These are phyloP conservation scores for Lepisosteus oculatus DNA, from an alignment of 2,113 vertebrate species.

Conservation along the genomic window DNA sequence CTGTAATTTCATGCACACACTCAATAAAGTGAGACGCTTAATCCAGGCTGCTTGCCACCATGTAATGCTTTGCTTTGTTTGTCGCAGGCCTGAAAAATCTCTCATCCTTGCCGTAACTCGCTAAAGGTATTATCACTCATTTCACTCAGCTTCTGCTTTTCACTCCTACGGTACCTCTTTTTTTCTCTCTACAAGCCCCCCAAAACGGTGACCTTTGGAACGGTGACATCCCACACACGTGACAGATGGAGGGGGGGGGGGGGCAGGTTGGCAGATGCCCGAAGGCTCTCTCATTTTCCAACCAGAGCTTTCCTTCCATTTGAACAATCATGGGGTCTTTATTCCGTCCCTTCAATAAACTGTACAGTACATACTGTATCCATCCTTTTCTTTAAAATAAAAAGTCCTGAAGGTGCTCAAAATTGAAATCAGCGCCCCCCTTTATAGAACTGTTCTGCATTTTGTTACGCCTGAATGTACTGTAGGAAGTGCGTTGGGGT, in stretches of 20 bases:
- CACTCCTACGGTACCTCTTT: neutral
- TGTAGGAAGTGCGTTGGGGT: neutral
- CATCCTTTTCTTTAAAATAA: no score
- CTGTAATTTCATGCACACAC: neutral
- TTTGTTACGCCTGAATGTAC: constrained; percentile 10
- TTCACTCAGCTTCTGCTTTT: neutral
- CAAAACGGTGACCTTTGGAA: neutral
- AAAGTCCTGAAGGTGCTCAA: neutral
- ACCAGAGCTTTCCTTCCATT: no score
- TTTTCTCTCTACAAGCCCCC: neutral
- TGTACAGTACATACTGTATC: no score
- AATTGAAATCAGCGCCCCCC: constrained; percentile 4
- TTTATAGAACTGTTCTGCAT: constrained; percentile 36
- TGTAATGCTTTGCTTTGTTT: neutral
- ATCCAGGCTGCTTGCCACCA: neutral
- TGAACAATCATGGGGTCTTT: no score
- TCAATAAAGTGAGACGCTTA: neutral
- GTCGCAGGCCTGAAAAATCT: neutral
- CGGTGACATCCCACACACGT: constrained; percentile 34
- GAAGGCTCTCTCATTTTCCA: no score
- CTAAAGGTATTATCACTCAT: constrained; percentile 4
- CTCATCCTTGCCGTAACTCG: neutral
- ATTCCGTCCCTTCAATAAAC: no score
- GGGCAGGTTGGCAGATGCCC: no score
- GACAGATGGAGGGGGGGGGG: constrained; percentile 21